These are phyloP conservation scores for Trachurus trachurus DNA, from an alignment of 2,797 vertebrate species.

Conservation along the genomic window DNA sequence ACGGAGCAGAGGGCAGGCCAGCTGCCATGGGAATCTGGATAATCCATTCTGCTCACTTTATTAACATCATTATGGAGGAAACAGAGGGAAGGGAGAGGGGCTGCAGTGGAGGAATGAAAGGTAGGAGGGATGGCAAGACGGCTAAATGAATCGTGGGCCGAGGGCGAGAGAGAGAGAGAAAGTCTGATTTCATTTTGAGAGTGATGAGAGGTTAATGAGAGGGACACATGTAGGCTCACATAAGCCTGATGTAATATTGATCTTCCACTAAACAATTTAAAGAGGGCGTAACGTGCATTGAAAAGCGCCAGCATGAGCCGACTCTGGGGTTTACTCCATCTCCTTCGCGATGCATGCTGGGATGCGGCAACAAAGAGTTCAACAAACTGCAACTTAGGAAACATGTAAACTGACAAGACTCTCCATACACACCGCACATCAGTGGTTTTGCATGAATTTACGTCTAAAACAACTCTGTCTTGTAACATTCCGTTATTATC, in stretches of 20 bases:
- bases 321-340: not conserved
- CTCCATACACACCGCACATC: no score
- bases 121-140: conserved; percentile 22
- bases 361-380: not conserved
- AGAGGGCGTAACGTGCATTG: not conserved
- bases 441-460: no score
- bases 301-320: not conserved
- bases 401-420: no score
- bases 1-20: conserved; percentile 66
- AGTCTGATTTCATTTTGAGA: conserved; percentile 25
- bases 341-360: not conserved
- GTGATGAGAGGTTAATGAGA: conserved; percentile 24
- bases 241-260: not conserved
- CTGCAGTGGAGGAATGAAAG: conserved; percentile 25
- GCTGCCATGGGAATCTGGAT: conserved; percentile 79
- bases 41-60: conserved; percentile 78
- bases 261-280: not conserved
- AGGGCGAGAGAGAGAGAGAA: conserved; percentile 7
- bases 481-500: no score
- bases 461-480: no score
- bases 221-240: not conserved
- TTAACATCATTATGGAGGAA: conserved; percentile 73
- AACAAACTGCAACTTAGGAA: no score
- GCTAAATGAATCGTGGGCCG: conserved; percentile 28
- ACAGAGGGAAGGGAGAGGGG: conserved; percentile 9